Evolutionary conservation across 2,113 vertebrate species (phyloP).

Genomic region (Oreochromis aureus): DNA sequence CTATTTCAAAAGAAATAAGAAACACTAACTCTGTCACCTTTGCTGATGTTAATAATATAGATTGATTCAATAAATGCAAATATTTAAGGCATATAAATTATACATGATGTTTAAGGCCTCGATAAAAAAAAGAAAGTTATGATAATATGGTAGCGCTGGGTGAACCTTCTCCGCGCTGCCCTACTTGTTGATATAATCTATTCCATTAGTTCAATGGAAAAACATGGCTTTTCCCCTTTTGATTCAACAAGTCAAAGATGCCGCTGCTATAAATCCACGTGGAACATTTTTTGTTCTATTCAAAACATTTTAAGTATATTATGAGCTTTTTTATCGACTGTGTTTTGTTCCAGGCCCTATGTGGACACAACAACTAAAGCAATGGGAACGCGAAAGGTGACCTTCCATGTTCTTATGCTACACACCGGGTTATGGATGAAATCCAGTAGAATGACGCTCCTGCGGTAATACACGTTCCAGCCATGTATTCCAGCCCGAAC

Average conservation of each 20-base stretch:
- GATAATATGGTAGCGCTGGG: not conserved
- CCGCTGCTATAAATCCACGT: not conserved
- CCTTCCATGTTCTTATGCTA: fast-evolving
- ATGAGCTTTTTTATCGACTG: not conserved
- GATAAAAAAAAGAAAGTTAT: not conserved
- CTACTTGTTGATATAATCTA: not conserved
- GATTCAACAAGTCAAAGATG: not conserved
- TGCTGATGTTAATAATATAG: not conserved
- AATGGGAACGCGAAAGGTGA: not conserved
- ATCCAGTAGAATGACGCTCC: not conserved
- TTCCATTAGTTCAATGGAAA: not conserved
- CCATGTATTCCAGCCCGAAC: not conserved
- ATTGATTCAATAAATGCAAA: not conserved
- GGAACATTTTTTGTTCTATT: not conserved
- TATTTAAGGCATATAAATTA: not conserved
- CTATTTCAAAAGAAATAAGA: fast-evolving
- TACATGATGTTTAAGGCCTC: not conserved
- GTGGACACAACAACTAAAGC: not conserved
- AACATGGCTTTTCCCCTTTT: not conserved
- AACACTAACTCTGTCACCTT: not conserved
- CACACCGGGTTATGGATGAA: not conserved
- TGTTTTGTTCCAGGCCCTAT: not conserved
- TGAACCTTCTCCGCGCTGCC: not conserved
- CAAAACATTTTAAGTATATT: not conserved
- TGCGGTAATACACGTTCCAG: not conserved